Percentiles rank a stretch among this genome's conserved stretches.
Conservation (phyloP, 2,113 vertebrate genomes). For the Dicrurus megarhynchus region DNA sequence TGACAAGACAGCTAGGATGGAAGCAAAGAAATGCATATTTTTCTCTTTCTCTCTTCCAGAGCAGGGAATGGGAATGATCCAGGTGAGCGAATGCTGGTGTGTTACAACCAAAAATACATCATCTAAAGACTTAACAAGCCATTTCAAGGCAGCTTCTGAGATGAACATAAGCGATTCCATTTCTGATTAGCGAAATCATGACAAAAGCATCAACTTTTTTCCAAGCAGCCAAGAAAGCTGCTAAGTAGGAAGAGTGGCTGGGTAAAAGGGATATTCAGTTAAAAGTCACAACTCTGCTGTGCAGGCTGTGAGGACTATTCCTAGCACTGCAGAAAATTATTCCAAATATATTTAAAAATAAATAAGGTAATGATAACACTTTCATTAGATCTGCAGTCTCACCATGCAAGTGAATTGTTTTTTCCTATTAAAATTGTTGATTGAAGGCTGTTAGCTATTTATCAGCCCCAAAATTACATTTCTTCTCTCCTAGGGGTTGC, state of each 20-base stretch:
- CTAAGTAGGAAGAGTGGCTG: neutral
- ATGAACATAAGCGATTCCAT: constrained; percentile 30
- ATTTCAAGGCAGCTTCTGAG: constrained; percentile 33
- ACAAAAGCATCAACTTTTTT: constrained; percentile 60
- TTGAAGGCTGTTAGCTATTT: constrained; percentile 70
- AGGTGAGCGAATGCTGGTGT: constrained; percentile 1
- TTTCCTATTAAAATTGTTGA: constrained; percentile 70
- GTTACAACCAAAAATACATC: constrained; percentile 22
- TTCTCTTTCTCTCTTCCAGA: constrained; percentile 46
- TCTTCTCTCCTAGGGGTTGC: constrained; percentile 48
- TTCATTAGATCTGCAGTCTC: constrained; percentile 48
- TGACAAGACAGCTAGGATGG: constrained; percentile 71
- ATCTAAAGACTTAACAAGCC: constrained; percentile 43
- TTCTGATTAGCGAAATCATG: constrained; percentile 72
- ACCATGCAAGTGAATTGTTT: constrained; percentile 8
- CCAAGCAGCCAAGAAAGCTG: constrained; percentile 4
- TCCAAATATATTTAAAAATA: constrained; percentile 61
- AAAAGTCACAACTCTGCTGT: constrained; percentile 9
- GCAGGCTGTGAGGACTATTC: neutral
- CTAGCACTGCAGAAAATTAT: neutral
- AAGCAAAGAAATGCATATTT: constrained; percentile 70
- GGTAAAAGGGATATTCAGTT: neutral
- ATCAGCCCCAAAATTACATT: constrained; percentile 67
- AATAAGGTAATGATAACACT: constrained; percentile 52
- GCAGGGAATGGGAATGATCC: constrained; percentile 22